These are phyloP conservation scores for Iselma pallidipennis DNA, from an alignment of 2,888 invertebrate species.

Conservation along the genomic window DNA sequence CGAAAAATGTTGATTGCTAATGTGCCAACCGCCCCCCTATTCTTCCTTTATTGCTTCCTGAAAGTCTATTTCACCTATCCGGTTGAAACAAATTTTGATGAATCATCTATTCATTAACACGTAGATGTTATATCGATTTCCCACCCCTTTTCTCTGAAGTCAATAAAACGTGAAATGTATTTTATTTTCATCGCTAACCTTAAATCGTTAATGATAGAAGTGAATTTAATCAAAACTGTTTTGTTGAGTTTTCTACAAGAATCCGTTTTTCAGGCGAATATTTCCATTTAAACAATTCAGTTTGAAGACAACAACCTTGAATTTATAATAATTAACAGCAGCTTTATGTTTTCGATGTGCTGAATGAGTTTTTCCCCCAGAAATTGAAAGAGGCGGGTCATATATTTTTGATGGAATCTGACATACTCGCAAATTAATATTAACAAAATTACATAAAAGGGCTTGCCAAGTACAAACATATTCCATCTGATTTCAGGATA, in stretches of 20 bases:
- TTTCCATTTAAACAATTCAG: not conserved
- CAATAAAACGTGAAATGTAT: too few species aligned
- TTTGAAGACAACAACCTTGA: not conserved
- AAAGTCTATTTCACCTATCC: too few species aligned
- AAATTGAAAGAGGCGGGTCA: not conserved
- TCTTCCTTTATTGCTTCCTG: too few species aligned
- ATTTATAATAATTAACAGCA: not conserved
- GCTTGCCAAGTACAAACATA: not conserved
- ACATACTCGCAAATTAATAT: not conserved
- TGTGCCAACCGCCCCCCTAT: too few species aligned
- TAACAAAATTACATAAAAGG: not conserved
- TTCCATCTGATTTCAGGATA: not conserved
- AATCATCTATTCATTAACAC: too few species aligned
- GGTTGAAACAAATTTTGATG: too few species aligned
- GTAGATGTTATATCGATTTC: too few species aligned
- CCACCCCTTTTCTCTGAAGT: too few species aligned
- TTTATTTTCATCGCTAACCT: too few species aligned
- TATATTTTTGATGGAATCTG: not conserved
- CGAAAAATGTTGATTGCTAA: too few species aligned
- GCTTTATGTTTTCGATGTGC: not conserved
- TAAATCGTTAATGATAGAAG: too few species aligned
- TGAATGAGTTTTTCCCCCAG: not conserved
- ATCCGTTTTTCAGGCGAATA: not conserved
- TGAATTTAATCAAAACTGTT: conserved; percentile 4
- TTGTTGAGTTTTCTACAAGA: not conserved